A percentile compares a stretch with the other conserved stretches of the same genome.
These are phyloP conservation scores for Eulimnadia texana DNA, from an alignment of 1,140 invertebrate species.

Conservation along the genomic window DNA sequence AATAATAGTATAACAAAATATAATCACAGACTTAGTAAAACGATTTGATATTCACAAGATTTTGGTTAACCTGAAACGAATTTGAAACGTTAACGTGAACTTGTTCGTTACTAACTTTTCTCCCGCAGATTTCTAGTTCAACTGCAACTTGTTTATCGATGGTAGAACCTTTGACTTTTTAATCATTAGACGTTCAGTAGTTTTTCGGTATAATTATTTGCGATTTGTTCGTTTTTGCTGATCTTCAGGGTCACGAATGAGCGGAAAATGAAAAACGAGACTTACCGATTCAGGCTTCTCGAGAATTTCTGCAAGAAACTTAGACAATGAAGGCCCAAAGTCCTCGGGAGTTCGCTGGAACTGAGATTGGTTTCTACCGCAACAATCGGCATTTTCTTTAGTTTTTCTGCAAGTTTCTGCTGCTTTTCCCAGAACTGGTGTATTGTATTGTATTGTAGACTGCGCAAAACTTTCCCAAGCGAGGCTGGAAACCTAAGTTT, in stretches of 20 bases:
- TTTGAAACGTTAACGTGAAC: neutral
- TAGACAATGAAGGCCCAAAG: neutral
- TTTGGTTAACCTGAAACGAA: neutral
- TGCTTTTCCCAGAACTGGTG: neutral
- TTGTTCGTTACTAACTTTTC: too few species aligned
- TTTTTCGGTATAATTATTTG: neutral
- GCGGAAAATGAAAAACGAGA: neutral
- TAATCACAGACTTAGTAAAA: neutral
- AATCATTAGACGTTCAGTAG: too few species aligned
- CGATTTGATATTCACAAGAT: too few species aligned
- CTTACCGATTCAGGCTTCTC: conserved; percentile 8
- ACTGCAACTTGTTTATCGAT: too few species aligned
- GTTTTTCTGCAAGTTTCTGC: neutral
- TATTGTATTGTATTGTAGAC: neutral
- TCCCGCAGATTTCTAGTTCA: too few species aligned
- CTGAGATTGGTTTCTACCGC: conserved; percentile 5
- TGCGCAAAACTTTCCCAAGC: neutral
- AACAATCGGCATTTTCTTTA: neutral
- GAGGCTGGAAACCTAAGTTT: too few species aligned
- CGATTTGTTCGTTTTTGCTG: too few species aligned
- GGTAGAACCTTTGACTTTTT: too few species aligned
- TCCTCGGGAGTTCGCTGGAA: neutral
- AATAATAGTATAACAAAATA: neutral
- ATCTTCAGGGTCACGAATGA: too few species aligned
- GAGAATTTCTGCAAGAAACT: neutral